These are phyloP conservation scores for Calosoma granatense DNA, from an alignment of 1,140 invertebrate species.

Conservation along the genomic window DNA sequence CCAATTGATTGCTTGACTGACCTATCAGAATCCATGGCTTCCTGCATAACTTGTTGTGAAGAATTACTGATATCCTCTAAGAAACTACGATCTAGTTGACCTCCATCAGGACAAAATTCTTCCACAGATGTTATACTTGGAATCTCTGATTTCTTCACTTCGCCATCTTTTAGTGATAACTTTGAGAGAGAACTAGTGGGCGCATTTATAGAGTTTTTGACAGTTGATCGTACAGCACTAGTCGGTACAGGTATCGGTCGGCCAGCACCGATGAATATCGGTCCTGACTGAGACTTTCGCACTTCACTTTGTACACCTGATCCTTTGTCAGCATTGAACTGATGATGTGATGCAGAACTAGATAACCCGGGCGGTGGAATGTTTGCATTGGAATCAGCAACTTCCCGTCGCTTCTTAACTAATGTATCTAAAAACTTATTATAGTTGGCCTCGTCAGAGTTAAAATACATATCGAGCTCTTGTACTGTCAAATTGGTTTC, in stretches of 20 bases:
- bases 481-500: slow-evolving; percentile 74
- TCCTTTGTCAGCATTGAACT: slow-evolving; percentile 36
- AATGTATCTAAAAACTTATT: slow-evolving; percentile 69
- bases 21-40: slow-evolving; percentile 48
- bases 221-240: neutral
- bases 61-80: slow-evolving; percentile 55
- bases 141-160: neutral
- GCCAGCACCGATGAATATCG: slow-evolving; percentile 34
- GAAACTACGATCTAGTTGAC: slow-evolving; percentile 67
- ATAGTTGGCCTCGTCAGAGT: slow-evolving; percentile 87
- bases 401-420: slow-evolving; percentile 57
- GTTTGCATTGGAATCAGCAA: slow-evolving; percentile 48
- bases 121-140: slow-evolving; percentile 52
- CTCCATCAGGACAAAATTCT: slow-evolving; percentile 77
- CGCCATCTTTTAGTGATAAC: neutral
- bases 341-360: slow-evolving; percentile 35
- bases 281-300: slow-evolving; percentile 31
- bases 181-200: neutral
- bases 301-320: slow-evolving; percentile 37
- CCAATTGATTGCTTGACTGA: slow-evolving; percentile 25
- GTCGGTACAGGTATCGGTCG: slow-evolving; percentile 17
- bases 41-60: slow-evolving; percentile 15
- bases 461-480: slow-evolving; percentile 73
- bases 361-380: slow-evolving; percentile 26
- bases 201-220: neutral